Evolutionary conservation across 2,797 vertebrate species (phyloP).

Genomic region (Phrynocephalus forsythii): DNA sequence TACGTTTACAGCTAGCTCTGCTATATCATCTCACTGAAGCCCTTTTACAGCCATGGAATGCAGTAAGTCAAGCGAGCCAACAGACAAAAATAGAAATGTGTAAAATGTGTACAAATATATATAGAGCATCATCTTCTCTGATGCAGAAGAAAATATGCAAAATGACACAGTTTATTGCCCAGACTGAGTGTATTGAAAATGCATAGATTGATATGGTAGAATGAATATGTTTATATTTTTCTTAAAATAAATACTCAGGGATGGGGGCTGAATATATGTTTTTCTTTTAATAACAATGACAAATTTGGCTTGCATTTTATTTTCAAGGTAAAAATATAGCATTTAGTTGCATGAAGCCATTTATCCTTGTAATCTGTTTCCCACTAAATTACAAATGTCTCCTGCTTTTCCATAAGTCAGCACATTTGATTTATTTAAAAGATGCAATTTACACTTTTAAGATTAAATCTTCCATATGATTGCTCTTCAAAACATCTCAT

Average conservation of each 20-base stretch:
- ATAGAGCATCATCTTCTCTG: not conserved
- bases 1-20: not conserved
- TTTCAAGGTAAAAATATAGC: constrained; percentile 31
- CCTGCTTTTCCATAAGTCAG: constrained; percentile 7
- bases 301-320: constrained; percentile 35
- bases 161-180: not conserved
- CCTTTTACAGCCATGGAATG: not conserved
- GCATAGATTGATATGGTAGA: not conserved
- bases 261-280: constrained; percentile 18
- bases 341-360: constrained; percentile 25
- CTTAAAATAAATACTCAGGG: not conserved
- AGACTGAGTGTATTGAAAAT: constrained; percentile 6
- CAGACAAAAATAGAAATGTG: not conserved
- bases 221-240: not conserved
- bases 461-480: constrained; percentile 31
- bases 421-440: constrained; percentile 42
- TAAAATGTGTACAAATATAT: not conserved
- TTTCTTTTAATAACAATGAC: constrained; percentile 30
- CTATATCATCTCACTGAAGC: no score
- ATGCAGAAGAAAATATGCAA: not conserved
- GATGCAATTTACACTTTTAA: constrained; percentile 36
- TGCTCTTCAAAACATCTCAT: constrained; percentile 34
- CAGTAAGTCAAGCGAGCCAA: not conserved
- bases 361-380: constrained; percentile 8
- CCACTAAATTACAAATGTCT: constrained; percentile 26